A percentile compares a stretch with the other conserved stretches of the same genome.
Evolutionary conservation across 1,140 invertebrate species (phyloP).

Genomic region (Nasonia longicornis): DNA sequence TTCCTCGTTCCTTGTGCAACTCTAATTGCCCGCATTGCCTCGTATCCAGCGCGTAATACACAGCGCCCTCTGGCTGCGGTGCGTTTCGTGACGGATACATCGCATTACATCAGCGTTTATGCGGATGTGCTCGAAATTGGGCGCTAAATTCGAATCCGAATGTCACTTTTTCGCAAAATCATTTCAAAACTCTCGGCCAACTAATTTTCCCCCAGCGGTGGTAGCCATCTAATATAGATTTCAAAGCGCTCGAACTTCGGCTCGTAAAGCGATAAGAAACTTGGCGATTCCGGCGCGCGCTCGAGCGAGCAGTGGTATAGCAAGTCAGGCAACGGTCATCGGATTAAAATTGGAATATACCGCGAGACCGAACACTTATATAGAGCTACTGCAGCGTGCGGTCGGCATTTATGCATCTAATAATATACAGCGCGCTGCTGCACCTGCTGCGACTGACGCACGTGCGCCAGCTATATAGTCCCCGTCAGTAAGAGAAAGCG

Average conservation of each 20-base stretch:
- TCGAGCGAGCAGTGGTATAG: background rate
- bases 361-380: slow-evolving; percentile 5
- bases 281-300: background rate
- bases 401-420: slow-evolving; percentile 38
- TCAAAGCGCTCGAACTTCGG: background rate
- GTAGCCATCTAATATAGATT: slow-evolving; percentile 3
- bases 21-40: background rate
- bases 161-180: background rate
- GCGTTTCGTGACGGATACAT: background rate
- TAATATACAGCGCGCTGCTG: slow-evolving; percentile 32
- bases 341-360: slow-evolving; percentile 38
- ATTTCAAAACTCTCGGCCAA: background rate
- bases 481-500: slow-evolving; percentile 1
- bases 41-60: background rate
- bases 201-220: background rate
- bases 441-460: slow-evolving; percentile 39
- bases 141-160: too few species aligned
- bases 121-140: too few species aligned
- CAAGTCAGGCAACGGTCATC: background rate
- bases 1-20: background rate
- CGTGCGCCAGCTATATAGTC: slow-evolving; percentile 18
- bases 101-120: background rate
- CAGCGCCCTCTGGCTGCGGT: background rate
- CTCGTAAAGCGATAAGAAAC: slow-evolving; percentile 18
- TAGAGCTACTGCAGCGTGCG: background rate